Evolutionary conservation across 2,888 invertebrate genomes (phyloP).

Genomic region (Piscicola geometra): DNA sequence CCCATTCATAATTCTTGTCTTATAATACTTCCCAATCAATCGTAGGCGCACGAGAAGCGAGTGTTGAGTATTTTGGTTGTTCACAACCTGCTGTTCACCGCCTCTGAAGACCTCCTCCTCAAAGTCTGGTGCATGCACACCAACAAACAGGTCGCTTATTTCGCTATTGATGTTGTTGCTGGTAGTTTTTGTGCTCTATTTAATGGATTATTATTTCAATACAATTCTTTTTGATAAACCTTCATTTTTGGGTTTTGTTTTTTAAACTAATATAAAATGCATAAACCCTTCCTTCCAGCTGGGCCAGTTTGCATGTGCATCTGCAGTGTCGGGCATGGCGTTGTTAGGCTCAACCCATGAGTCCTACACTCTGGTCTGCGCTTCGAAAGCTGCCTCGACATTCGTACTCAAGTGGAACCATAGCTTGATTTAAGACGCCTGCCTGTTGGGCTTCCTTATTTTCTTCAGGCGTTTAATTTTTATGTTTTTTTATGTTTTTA

Average conservation of each 20-base stretch:
- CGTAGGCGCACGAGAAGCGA: not conserved
- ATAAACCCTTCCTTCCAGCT: not conserved
- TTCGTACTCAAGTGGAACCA: not conserved
- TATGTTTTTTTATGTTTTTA: not conserved
- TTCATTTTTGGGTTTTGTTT: not conserved
- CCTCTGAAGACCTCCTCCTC: not conserved
- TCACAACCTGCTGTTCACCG: not conserved
- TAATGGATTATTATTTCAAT: too few relatives aligned
- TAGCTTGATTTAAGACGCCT: too few relatives aligned
- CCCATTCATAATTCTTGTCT: too few relatives aligned
- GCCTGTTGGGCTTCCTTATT: too few relatives aligned
- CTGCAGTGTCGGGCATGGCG: not conserved
- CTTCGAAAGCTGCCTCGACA: not conserved
- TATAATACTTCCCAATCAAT: too few relatives aligned
- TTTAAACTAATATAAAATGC: not conserved
- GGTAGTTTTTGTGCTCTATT: not conserved
- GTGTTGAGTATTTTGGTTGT: not conserved
- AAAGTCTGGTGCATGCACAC: not conserved
- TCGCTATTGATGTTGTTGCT: not conserved
- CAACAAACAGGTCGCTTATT: conserved; percentile 3
- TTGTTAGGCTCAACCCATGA: not conserved
- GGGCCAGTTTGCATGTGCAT: not conserved
- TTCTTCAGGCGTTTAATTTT: not conserved
- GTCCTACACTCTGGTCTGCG: not conserved
- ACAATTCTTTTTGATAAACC: too few relatives aligned